Evolutionary conservation across 2,888 invertebrate genomes (phyloP).

Genomic region (Philonicus albiceps): DNA sequence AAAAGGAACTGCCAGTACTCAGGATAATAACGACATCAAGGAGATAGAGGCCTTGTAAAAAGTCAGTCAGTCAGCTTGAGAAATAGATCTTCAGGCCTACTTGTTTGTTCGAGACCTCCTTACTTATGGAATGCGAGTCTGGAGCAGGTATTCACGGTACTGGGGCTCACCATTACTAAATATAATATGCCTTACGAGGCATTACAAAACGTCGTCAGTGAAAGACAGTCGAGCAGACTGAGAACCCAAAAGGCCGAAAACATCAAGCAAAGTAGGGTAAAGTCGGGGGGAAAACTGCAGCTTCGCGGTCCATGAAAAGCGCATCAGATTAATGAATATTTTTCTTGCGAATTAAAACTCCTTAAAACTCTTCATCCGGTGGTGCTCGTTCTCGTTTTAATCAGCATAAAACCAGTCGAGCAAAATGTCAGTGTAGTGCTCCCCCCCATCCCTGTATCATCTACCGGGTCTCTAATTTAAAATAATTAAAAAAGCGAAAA

Average conservation of each 20-base stretch:
- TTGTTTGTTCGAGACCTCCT: background rate
- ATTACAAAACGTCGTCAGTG: background rate
- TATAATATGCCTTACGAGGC: background rate
- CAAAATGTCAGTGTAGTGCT: slow-evolving; percentile 9
- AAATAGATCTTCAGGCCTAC: background rate
- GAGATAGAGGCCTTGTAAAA: background rate
- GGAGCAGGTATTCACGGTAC: background rate
- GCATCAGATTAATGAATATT: slow-evolving; percentile 26
- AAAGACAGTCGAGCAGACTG: background rate
- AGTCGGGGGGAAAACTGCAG: slow-evolving; percentile 1
- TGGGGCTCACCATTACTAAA: background rate
- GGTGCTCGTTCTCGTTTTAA: slow-evolving; percentile 7
- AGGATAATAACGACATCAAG: background rate
- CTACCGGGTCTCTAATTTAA: background rate
- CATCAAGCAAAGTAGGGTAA: background rate
- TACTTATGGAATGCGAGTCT: background rate
- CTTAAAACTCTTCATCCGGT: slow-evolving; percentile 1
- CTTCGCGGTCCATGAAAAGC: background rate
- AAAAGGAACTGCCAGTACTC: background rate
- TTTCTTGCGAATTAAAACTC: slow-evolving; percentile 37
- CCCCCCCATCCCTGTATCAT: background rate
- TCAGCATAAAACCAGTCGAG: slow-evolving; percentile 29
- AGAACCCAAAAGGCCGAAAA: slow-evolving; percentile 1
- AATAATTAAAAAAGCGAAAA: slow-evolving; percentile 28
- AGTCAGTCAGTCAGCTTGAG: background rate